Evolutionary conservation across 2,888 invertebrate genomes (phyloP).

Genomic region (Sarcophaga variegata): DNA sequence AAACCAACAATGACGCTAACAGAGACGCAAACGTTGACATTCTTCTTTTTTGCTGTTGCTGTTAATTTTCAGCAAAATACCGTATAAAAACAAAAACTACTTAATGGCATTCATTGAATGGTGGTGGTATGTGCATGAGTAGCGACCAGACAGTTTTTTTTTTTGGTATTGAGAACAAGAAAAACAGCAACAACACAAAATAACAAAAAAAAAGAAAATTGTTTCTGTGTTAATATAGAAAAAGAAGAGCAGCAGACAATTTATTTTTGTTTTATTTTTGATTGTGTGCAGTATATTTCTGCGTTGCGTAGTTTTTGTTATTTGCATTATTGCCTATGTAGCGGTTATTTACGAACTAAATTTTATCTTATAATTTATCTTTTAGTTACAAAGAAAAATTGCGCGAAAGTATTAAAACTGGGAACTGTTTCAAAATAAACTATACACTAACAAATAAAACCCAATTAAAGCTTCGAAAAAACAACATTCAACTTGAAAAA

Average conservation of each 20-base stretch:
- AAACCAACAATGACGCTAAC: constrained; percentile 44
- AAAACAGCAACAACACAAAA: neutral
- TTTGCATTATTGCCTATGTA: neutral
- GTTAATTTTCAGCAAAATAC: constrained; percentile 25
- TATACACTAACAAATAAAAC: too few species aligned
- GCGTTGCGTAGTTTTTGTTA: constrained; percentile 40
- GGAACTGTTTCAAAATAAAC: too few species aligned
- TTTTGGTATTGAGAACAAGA: constrained; percentile 20
- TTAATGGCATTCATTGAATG: constrained; percentile 21
- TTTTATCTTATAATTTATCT: too few species aligned
- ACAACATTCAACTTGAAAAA: too few species aligned
- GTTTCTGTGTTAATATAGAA: neutral
- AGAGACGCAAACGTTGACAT: constrained; percentile 30
- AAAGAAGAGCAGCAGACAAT: constrained; percentile 51
- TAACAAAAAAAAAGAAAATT: neutral
- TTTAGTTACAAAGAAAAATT: too few species aligned
- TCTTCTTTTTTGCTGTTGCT: constrained; percentile 13
- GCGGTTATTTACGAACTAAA: too few species aligned
- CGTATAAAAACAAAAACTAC: constrained; percentile 15
- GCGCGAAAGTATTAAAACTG: too few species aligned
- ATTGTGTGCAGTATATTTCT: constrained; percentile 26
- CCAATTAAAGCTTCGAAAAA: too few species aligned
- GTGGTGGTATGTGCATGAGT: constrained; percentile 48
- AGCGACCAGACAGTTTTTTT: constrained; percentile 58
- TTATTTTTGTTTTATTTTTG: constrained; percentile 19